Evolutionary conservation across 2,888 invertebrate genomes (phyloP), one percentile per base, ranked within the genome.

Genomic region (Tromatobia lineatoria): DNA sequence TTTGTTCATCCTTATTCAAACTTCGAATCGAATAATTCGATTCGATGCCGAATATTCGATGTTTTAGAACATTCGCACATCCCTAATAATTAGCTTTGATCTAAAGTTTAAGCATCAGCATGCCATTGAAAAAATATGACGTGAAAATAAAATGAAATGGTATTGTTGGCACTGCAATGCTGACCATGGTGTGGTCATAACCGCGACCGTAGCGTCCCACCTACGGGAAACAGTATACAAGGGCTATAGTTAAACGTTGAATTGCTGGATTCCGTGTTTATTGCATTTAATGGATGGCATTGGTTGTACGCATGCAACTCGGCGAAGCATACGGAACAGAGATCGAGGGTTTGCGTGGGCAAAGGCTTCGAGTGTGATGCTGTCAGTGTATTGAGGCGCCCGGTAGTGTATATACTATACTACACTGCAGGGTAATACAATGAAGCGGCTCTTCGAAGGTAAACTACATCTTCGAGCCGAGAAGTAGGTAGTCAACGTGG

Each of bases 211-310:
- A 80, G 11, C 11, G 38, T 38, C 20, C 82, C 79, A 76, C 85
- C 80, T 59, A 71, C 23, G 34, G 23, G 42, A 18, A 8, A 45
- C 71, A 38, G 67, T 61, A 76, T 82, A 76, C 76, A 34, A 78
- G 83, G 77, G 80, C 80, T 82, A 73, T 69, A 47, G 61, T 86
- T 86, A 77, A 88, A 73, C 88, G 86, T 87, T 86, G 87, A 91
- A 91, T 91, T 88, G 90, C 90, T 86, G 88, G 90, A 91, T 91
- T 90, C 90, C 91, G 92, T 92, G 91, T 91, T 91, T 91, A 90
- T 89, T 89, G 88, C 89, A 87, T 91, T 91, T 91, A 91, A 89
- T 89, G 88, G 88, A 91, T 89, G 89, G 88, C 89, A 91, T 89
- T 90, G 90, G 88, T 87, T 88, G 86, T 87, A 88, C 88, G 87